These are phyloP conservation scores for Meloidogyne chitwoodi DNA, from an alignment of 1,140 invertebrate species.

Conservation along the genomic window DNA sequence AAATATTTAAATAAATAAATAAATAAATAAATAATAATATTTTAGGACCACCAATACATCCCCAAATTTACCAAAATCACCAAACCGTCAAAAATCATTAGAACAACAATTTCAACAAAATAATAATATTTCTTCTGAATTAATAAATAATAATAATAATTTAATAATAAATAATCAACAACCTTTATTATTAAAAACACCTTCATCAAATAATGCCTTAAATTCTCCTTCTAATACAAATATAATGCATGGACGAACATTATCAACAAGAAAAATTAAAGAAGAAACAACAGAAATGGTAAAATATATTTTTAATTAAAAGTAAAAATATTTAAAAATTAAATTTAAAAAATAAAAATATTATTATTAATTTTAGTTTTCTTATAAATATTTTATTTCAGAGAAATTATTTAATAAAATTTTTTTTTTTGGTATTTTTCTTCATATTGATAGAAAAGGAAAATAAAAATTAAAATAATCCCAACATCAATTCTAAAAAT, in stretches of 20 bases:
- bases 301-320: background rate
- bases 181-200: background rate
- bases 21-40: no score
- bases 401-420: no score
- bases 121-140: background rate
- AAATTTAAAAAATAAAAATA: no score
- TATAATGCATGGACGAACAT: background rate
- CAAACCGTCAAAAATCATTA: background rate
- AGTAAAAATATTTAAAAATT: no score
- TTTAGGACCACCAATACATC: background rate
- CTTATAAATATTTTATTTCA: no score
- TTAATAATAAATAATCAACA: background rate
- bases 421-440: no score
- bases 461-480: no score
- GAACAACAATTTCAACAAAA: background rate
- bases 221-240: background rate
- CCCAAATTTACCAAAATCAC: background rate
- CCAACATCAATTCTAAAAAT: no score
- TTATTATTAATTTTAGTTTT: no score
- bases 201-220: background rate
- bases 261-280: background rate
- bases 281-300: background rate
- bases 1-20: no score
- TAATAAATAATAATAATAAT: no score
- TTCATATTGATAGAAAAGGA: no score